These are phyloP conservation scores for Sebastes glaucus DNA, from an alignment of 2,797 vertebrate genomes.

Conservation along the genomic window DNA sequence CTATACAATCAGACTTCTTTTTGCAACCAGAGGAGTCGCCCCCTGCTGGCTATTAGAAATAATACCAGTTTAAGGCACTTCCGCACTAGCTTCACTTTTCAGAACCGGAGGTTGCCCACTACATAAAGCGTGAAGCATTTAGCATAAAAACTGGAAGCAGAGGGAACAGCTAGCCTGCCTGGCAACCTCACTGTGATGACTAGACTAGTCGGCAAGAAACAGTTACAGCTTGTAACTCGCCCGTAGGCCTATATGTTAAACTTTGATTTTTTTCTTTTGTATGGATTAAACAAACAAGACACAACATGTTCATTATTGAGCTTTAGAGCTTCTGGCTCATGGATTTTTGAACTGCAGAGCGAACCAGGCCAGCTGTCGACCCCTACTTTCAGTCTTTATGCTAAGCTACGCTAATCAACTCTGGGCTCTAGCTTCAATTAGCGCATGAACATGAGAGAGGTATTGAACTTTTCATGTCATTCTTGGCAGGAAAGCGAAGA, in stretches of 20 bases:
- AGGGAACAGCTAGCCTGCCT: too few relatives aligned
- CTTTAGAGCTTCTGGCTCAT: neutral
- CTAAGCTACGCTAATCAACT: neutral
- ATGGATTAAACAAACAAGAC: neutral
- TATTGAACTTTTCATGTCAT: neutral
- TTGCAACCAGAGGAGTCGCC: too few relatives aligned
- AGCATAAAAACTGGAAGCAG: too few relatives aligned
- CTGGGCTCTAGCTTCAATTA: neutral
- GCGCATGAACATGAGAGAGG: neutral
- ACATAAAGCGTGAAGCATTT: too few relatives aligned
- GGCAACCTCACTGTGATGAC: too few relatives aligned
- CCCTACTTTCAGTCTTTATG: neutral
- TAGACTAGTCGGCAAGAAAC: too few relatives aligned
- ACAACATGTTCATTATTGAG: neutral
- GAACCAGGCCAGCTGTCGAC: neutral
- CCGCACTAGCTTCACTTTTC: too few relatives aligned
- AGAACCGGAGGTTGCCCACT: too few relatives aligned
- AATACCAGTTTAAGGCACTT: too few relatives aligned
- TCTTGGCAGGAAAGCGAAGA: neutral
- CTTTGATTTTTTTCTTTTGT: neutral
- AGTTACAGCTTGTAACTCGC: too few relatives aligned
- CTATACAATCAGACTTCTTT: too few relatives aligned
- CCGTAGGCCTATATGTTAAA: neutral
- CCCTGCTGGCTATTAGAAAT: too few relatives aligned
- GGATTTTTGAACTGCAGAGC: neutral